A percentile compares a stretch with the other conserved stretches of the same genome.
These are phyloP conservation scores for Pyrocoelia pectoralis DNA, from an alignment of 2,888 invertebrate genomes.

Conservation along the genomic window DNA sequence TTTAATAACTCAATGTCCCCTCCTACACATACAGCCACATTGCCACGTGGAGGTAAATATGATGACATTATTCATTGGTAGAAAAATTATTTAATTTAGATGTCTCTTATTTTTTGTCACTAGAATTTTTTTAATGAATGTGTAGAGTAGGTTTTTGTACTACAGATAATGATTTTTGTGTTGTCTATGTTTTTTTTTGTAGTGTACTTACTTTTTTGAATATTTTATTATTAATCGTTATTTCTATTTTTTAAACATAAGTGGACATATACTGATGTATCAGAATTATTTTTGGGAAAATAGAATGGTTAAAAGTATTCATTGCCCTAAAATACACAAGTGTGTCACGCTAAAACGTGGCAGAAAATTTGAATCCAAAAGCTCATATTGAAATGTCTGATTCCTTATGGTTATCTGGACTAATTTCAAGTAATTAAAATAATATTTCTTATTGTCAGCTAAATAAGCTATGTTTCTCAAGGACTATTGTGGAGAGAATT, in stretches of 20 bases:
- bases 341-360: too few species aligned
- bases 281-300: too few species aligned
- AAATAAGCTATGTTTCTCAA: too few species aligned
- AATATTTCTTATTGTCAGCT: too few species aligned
- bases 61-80: conserved; percentile 41
- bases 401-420: too few species aligned
- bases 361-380: too few species aligned
- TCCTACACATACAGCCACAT: conserved; percentile 62
- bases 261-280: conserved; percentile 47
- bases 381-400: too few species aligned
- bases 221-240: conserved; percentile 18
- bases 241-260: conserved; percentile 24
- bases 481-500: too few species aligned
- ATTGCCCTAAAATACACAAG: too few species aligned
- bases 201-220: conserved; percentile 38
- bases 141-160: conserved; percentile 27
- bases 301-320: too few species aligned
- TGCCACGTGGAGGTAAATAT: conserved; percentile 78
- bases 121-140: conserved; percentile 23
- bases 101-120: conserved; percentile 22
- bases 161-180: conserved; percentile 30
- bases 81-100: conserved; percentile 21
- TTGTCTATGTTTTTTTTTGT: conserved; percentile 24
- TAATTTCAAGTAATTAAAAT: too few species aligned
- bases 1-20: conserved; percentile 65